Evolutionary conservation across 2,113 vertebrate genomes (phyloP).

Genomic region (Grallaria varia): DNA sequence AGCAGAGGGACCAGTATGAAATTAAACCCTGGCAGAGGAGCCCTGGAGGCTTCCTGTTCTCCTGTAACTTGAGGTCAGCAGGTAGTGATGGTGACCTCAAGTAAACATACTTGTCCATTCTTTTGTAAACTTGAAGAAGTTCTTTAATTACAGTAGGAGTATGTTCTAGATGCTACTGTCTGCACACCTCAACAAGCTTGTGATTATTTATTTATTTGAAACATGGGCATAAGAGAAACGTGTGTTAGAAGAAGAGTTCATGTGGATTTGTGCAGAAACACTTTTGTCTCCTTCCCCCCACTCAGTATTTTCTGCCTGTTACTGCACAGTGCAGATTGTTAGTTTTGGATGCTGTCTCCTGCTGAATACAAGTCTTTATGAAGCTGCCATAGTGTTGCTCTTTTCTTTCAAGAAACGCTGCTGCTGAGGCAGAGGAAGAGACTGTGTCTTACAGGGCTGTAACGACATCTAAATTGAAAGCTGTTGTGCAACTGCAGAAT

Average conservation of each 20-base stretch:
- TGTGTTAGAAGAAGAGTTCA: background rate
- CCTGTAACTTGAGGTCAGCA: background rate
- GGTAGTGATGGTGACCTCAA: background rate
- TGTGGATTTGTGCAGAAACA: background rate
- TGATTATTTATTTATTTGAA: background rate
- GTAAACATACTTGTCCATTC: background rate
- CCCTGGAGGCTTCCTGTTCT: background rate
- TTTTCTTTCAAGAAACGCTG: background rate
- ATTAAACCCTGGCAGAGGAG: background rate
- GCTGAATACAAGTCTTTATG: background rate
- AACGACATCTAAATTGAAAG: background rate
- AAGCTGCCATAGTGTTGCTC: background rate
- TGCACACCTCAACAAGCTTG: fast-evolving
- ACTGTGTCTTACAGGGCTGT: background rate
- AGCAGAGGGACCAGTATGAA: background rate
- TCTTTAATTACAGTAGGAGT: background rate
- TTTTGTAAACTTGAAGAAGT: background rate
- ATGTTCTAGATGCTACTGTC: background rate
- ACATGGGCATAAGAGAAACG: background rate
- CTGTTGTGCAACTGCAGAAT: background rate
- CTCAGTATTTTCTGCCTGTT: background rate
- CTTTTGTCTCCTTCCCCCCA: background rate
- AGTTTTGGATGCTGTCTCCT: background rate
- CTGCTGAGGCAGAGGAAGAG: background rate
- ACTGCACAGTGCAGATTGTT: background rate